Conservation (phyloP, 1,140 invertebrate genomes). For the Drosophila bocki region DNA sequence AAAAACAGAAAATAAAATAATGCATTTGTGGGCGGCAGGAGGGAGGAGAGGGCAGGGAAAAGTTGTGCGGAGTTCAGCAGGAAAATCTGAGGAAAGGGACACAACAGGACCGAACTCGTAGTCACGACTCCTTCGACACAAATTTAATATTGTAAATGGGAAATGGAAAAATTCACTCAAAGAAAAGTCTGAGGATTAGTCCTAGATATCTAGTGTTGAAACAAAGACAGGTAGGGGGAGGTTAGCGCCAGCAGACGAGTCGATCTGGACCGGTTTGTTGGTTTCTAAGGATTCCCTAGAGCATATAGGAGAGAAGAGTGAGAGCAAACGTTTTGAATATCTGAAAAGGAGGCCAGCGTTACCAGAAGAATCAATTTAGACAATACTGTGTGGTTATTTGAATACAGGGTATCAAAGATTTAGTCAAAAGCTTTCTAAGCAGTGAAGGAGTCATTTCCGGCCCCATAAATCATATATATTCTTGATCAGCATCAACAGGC, state of each 20-base stretch:
- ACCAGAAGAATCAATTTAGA: background rate
- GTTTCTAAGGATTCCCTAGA: background rate
- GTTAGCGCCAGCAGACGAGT: background rate
- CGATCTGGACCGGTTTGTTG: background rate
- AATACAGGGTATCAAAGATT: no score
- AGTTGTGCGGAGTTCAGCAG: slow-evolving; percentile 33
- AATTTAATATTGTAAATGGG: slow-evolving; percentile 55
- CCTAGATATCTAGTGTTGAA: background rate
- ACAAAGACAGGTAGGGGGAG: background rate
- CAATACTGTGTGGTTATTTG: no score
- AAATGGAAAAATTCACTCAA: slow-evolving; percentile 30
- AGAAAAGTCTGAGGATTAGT: slow-evolving; percentile 4
- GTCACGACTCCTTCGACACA: slow-evolving; percentile 40
- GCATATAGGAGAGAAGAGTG: background rate
- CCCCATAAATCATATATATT: no score
- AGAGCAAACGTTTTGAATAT: background rate
- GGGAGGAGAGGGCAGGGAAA: background rate
- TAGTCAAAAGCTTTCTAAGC: no score
- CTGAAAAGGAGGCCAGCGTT: background rate
- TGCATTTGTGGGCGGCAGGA: slow-evolving; percentile 25
- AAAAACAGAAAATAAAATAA: slow-evolving; percentile 38
- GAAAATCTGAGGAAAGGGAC: slow-evolving; percentile 15
- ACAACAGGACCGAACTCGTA: slow-evolving; percentile 17
- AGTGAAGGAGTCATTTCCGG: no score
- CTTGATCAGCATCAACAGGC: no score